Evolutionary conservation across 2,797 vertebrate species (phyloP).

Genomic region (Spea hammondii): DNA sequence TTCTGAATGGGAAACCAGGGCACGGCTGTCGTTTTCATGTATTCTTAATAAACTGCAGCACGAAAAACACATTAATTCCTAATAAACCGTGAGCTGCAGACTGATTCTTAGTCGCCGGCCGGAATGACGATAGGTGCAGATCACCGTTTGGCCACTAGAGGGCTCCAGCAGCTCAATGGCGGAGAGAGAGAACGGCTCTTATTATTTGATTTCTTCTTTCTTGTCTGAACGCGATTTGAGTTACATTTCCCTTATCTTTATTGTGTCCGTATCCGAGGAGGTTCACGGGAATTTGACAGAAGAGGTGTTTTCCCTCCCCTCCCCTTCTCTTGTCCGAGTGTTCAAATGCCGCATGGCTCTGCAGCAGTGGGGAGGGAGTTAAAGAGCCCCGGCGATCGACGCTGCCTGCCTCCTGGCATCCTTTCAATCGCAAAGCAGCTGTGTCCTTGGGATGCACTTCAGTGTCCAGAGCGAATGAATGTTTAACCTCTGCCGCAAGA

Average conservation of each 20-base stretch:
- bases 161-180: background rate
- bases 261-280: conserved; percentile 5
- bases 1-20: background rate
- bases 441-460: conserved; percentile 39
- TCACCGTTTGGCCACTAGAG: background rate
- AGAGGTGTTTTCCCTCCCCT: conserved; percentile 20
- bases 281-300: background rate
- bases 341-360: conserved; percentile 4
- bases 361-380: background rate
- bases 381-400: background rate
- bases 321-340: conserved; percentile 11
- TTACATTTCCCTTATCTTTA: conserved; percentile 27
- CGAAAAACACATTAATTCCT: background rate
- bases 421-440: background rate
- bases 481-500: conserved; percentile 30
- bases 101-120: background rate
- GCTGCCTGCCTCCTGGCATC: conserved; percentile 6
- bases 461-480: conserved; percentile 32
- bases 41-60: conserved; percentile 20
- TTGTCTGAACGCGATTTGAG: conserved; percentile 9
- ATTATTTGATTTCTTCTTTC: background rate
- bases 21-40: conserved; percentile 3
- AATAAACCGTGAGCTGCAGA: background rate
- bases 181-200: background rate
- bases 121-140: background rate